Percentiles rank a stretch among this genome's conserved stretches.
Evolutionary conservation across 2,113 vertebrate genomes (phyloP).

Genomic region (Pseudorasbora parva): DNA sequence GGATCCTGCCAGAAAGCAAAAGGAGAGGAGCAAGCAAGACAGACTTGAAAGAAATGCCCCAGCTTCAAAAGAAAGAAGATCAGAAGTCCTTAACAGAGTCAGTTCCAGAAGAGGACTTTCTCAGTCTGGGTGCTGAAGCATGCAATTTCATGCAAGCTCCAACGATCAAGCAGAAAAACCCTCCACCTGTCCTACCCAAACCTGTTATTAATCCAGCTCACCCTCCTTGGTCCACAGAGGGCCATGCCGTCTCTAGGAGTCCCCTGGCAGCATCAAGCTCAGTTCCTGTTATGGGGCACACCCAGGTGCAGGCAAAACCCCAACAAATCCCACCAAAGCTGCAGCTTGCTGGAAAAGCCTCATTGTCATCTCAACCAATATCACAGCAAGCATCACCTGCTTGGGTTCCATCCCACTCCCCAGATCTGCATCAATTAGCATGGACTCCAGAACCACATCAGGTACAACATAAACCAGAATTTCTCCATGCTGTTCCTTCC

Average conservation of each 20-base stretch:
- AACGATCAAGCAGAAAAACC: slow-evolving; percentile 87
- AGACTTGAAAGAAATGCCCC: slow-evolving; percentile 68
- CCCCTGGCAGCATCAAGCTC: slow-evolving; percentile 70
- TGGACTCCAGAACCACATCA: slow-evolving; percentile 66
- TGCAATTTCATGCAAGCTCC: slow-evolving; percentile 96
- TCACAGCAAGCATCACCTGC: slow-evolving; percentile 61
- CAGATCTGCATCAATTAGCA: slow-evolving; percentile 55
- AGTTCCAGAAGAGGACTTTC: slow-evolving; percentile 91
- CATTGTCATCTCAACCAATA: slow-evolving; percentile 60
- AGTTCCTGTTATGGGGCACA: slow-evolving; percentile 62
- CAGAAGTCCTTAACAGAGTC: slow-evolving; percentile 85
- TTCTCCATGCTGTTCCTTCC: slow-evolving; percentile 59
- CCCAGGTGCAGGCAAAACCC: slow-evolving; percentile 67
- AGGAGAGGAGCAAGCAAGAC: slow-evolving; percentile 80
- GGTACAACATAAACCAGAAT: slow-evolving; percentile 59
- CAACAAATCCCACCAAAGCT: slow-evolving; percentile 64
- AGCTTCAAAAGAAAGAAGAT: slow-evolving; percentile 72
- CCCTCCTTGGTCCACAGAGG: slow-evolving; percentile 81
- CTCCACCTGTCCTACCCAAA: slow-evolving; percentile 95
- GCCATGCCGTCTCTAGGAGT: slow-evolving; percentile 68
- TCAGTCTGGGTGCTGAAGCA: slow-evolving; percentile 96
- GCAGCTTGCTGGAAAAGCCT: slow-evolving; percentile 64
- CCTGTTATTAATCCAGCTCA: slow-evolving; percentile 82
- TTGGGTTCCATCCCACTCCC: slow-evolving; percentile 60
- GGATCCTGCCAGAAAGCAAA: slow-evolving; percentile 88